Evolutionary conservation across 2,797 vertebrate species (phyloP), one percentile per base, ranked within the genome.

Genomic region (Alexandromys oeconomus): DNA sequence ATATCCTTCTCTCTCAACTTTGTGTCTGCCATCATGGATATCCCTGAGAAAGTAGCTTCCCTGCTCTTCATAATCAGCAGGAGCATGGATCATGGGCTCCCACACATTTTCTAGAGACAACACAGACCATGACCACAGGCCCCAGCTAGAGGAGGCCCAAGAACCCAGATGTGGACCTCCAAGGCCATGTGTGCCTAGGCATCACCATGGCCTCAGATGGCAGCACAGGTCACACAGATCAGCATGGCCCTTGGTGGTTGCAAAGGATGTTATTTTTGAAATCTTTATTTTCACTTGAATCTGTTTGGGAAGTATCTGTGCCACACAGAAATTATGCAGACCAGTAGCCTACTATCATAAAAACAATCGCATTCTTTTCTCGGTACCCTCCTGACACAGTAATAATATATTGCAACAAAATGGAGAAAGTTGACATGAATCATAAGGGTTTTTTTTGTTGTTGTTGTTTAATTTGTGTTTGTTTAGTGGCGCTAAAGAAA

Each of bases 401-500:
- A 57, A 92, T 79, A 92, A 77, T 79, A 84, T 31, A 94, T 61
- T 87, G 6, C 8, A 43, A 61, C 17, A 89, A 96, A 93, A 96
- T 94, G 74, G 97, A 90, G 54, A 82, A 14, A 92, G 96, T 92
- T 79, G n/a, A 71, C 5, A 46, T 82, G 57, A 79, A 81, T 97
- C 96, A 92, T 82, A 91, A 95, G 89, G 86, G 74, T 91, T 97
- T 94, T 43, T 46, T 79, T 40, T 40, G n/a, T 40, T 40, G 40
- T 40, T n/a, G n/a, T 77, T 46, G 87, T 73, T 37, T 29, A 73
- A 89, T 25, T 6, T 67, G 67, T 84, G 51, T 57, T 84, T 87
- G 51, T 54, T 77, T 94, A 89, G 51, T 76, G 95, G 54, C 96
- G 97, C 92, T 96, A 97, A 96, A 97, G 97, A 95, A 96, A 97